Base-by-base conservation (phyloP, 2,888 invertebrate genomes). In the Suillia variegata region DNA sequence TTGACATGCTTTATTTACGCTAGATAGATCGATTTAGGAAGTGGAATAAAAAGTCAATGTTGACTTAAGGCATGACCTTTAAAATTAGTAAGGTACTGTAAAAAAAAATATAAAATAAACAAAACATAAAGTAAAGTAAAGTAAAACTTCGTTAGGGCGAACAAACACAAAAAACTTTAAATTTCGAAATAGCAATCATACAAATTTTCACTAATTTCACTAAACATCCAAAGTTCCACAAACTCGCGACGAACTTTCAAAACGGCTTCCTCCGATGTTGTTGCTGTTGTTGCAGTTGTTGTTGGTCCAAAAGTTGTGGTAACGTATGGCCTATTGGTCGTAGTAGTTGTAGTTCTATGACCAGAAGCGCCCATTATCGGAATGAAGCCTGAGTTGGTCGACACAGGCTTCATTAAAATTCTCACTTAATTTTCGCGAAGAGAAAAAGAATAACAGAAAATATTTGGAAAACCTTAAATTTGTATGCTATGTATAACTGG, bases 191-290 rank as follows among this genome's bases (percentile, higher is more conserved):
- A 34, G 38, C 17, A 31, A 26, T 10, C 26, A 26, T 26, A 26
- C 26, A 6, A 52, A 17, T 15, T 52, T 26, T 31, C 34, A 20
- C 15, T 6, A 42, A 26, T 58, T 31, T 59, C 54, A 70, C 84
- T 82, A 87, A 87, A 88, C 69, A 89, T 84, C 88, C 89, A 89
- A 60, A 88, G 88, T 83, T 89, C 89, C 58, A 88, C 87, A 78
- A 89, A 89, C 75, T 85, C 80, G 79, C 84, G 85, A 73, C 88
- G 83, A 62, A 87, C 81, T 70, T 73, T 73, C 10, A 56, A 8
- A n/a, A n/a, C 33, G 33, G 10, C 15, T 20, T 12, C 38, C 38
- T 18, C 17, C 3, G 20, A 13, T 18, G 53, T 2, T 34, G 21
- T 53, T 15, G 38, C 34, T 53, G n/a, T 42, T 22, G 15, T 34